Conservation (phyloP, 2,113 vertebrate species). For the Pycnonotus jocosus region DNA sequence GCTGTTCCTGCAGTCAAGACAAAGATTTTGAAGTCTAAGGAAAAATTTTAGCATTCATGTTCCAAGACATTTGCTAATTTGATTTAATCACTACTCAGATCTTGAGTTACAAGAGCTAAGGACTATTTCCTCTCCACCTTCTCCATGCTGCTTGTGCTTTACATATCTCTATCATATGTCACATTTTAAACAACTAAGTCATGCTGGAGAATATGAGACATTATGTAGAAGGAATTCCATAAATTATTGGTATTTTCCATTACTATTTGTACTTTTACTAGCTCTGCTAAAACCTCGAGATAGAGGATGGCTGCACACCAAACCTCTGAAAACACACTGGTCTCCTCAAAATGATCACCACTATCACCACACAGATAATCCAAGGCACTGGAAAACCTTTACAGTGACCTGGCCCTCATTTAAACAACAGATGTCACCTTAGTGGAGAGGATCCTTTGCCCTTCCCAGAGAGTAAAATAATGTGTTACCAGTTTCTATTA, state of each 20-base stretch:
- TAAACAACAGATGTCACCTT: neutral
- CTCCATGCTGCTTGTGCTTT: neutral
- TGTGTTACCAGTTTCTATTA: neutral
- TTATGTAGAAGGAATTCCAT: neutral
- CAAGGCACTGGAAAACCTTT: neutral
- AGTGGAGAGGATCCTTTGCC: neutral
- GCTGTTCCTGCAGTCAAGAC: conserved; percentile 81
- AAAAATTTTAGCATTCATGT: neutral
- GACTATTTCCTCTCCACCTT: neutral
- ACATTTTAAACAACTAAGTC: neutral
- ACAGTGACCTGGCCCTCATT: neutral
- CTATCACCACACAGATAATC: neutral
- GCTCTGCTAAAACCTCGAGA: neutral
- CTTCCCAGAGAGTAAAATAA: neutral
- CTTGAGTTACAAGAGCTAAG: neutral
- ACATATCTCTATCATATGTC: fast-evolving
- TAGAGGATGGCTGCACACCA: neutral
- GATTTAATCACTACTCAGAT: neutral
- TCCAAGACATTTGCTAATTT: neutral
- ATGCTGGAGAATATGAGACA: neutral
- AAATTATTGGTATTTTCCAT: neutral
- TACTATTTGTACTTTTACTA: neutral
- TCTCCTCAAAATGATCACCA: neutral
- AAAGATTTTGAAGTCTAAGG: neutral
- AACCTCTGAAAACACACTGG: neutral